Conservation (phyloP, 2,113 vertebrate species). For the Eonycteris spelaea region DNA sequence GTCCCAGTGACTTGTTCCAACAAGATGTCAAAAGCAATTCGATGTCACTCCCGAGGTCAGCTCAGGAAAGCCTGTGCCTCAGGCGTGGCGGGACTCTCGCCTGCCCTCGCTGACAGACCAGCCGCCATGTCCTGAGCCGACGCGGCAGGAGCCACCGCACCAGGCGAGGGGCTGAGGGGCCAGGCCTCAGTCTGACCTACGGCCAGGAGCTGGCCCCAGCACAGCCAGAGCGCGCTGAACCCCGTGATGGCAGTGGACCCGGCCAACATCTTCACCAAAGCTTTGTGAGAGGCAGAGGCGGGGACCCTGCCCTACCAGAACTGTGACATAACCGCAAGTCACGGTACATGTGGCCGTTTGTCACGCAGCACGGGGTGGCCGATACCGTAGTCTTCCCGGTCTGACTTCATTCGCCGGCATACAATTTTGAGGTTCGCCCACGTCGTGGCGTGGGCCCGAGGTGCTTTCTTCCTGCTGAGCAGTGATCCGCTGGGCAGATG, state of each 20-base stretch:
- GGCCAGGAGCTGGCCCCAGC: not conserved
- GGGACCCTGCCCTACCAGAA: not conserved
- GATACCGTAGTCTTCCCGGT: fast-evolving
- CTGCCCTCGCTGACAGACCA: not conserved
- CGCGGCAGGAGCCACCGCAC: fast-evolving
- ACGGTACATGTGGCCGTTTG: fast-evolving
- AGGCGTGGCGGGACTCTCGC: not conserved
- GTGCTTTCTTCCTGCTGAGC: not conserved
- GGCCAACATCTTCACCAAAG: not conserved
- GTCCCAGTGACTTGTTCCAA: not conserved
- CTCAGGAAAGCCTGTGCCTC: not conserved
- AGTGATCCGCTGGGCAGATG: fast-evolving
- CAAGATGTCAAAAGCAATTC: not conserved
- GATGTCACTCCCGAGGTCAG: not conserved
- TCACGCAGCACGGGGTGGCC: not conserved
- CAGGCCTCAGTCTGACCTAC: not conserved
- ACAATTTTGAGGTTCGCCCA: not conserved
- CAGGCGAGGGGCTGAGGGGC: not conserved
- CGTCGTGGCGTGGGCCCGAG: fast-evolving
- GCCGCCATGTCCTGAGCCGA: fast-evolving
- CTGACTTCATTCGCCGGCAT: not conserved
- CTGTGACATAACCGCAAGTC: no score
- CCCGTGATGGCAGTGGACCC: no score
- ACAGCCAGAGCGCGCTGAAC: not conserved
- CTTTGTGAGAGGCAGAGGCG: not conserved